Conservation (phyloP, 1,140 invertebrate species). For the Ostrea denselamellosa region DNA sequence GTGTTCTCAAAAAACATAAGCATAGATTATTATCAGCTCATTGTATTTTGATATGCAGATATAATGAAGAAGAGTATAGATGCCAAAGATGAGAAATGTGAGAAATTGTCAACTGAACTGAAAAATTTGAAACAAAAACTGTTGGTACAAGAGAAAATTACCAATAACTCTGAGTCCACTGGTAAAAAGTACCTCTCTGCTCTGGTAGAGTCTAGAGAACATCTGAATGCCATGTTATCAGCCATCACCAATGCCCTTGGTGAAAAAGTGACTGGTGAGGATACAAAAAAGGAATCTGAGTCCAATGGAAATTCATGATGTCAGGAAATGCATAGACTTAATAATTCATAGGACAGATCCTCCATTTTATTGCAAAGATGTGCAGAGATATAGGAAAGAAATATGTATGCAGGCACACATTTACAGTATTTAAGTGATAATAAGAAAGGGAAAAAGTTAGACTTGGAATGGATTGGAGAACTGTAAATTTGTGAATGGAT, state of each 20-base stretch:
- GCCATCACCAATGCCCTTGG: constrained; percentile 59
- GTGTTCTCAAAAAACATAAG: too few species aligned
- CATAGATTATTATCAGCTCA: neutral
- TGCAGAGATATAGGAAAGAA: neutral
- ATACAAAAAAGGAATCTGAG: constrained; percentile 28
- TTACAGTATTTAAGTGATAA: neutral
- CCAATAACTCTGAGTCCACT: constrained; percentile 60
- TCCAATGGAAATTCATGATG: constrained; percentile 40
- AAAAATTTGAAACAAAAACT: constrained; percentile 62
- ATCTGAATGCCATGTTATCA: constrained; percentile 56
- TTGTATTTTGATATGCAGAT: constrained; percentile 61
- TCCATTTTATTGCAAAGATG: neutral
- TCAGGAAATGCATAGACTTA: neutral
- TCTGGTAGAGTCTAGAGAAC: constrained; percentile 59
- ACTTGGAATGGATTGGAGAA: neutral
- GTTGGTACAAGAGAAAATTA: constrained; percentile 58
- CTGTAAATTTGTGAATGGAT: neutral
- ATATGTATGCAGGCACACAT: neutral
- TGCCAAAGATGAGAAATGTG: constrained; percentile 57
- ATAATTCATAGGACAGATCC: neutral
- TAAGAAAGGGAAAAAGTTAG: neutral
- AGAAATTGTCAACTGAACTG: constrained; percentile 62
- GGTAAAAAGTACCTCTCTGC: constrained; percentile 67
- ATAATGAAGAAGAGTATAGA: constrained; percentile 60
- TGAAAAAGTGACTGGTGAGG: constrained; percentile 49